Evolutionary conservation across 2,113 vertebrate species (phyloP), one percentile per base, ranked within the genome.

Genomic region (Bubo blakistoni): DNA sequence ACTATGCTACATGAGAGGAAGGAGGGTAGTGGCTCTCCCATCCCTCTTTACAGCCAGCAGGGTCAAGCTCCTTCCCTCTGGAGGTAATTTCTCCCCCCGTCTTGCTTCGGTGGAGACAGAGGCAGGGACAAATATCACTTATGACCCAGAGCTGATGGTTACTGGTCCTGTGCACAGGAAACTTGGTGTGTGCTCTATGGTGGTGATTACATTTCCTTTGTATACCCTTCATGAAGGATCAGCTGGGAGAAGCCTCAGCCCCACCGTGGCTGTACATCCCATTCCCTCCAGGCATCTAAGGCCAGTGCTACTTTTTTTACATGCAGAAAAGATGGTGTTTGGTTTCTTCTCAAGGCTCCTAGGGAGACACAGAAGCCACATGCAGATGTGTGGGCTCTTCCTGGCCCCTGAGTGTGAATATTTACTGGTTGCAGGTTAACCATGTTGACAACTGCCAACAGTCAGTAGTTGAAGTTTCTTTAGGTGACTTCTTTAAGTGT

Each of bases 181-280:
- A 22, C 3, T 17, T 90, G 59, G 1, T 2, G 1, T 29, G 11
- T 71, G 22, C 47, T 77, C 51, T 44, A 4, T 3, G 2, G 9
- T 34, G 46, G 13, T 36, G 61, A 6, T 32, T 58, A 1, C 6
- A 4, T 32, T 6, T 67, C 13, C 32, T 51, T 30, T 63, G 32
- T 13, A 6, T 0, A 19, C 54, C 21, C 21, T 49, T 17, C 49
- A 63, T 0, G 3, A 54, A 36, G 1, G 2, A 46, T 32, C n/a
- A 46, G 7, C 20, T 7, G 11, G 14, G 36, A 65, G 44, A 32
- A 76, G 34, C 7, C 46, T 89, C 34, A 42, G 46, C 29, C 38
- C 36, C 46, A 46, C 13, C 0, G 0, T 47, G 26, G 8, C 46
- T 87, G 11, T 55, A 40, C 0, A 0, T 76, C 24, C 42, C n/a